Percentiles rank a stretch among this genome's conserved stretches.
Evolutionary conservation across 2,888 invertebrate species (phyloP).

Genomic region (Subacronicta megacephala): DNA sequence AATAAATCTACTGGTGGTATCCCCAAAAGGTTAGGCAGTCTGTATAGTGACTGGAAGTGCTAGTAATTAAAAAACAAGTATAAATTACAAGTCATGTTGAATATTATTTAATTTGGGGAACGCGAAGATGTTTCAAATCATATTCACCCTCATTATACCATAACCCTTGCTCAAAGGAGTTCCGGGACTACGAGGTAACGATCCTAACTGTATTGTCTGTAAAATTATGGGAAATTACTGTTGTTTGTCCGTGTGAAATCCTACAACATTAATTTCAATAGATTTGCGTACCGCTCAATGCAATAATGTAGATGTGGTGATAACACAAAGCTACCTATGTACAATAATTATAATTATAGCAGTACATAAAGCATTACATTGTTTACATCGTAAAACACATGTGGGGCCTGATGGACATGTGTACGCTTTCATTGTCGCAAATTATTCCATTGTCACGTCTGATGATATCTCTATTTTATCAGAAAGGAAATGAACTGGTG

Average conservation of each 20-base stretch:
- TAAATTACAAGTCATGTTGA: too few species aligned
- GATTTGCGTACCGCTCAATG: slow-evolving; percentile 25
- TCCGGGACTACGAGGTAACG: not conserved
- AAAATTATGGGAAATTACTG: not conserved
- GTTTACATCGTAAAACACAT: slow-evolving; percentile 66
- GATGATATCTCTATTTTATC: slow-evolving; percentile 49
- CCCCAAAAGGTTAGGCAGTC: too few species aligned
- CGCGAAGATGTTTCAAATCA: too few species aligned
- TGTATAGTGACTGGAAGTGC: too few species aligned
- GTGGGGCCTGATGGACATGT: slow-evolving; percentile 60
- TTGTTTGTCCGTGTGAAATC: not conserved
- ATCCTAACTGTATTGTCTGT: not conserved
- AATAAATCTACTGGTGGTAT: too few species aligned
- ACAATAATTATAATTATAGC: slow-evolving; percentile 41
- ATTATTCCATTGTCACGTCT: slow-evolving; percentile 68
- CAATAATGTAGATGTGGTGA: slow-evolving; percentile 21
- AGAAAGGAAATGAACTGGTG: slow-evolving; percentile 33
- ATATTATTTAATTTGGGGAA: too few species aligned
- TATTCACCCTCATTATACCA: too few species aligned
- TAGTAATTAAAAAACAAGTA: too few species aligned
- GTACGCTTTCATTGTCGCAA: slow-evolving; percentile 57
- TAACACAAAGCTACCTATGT: slow-evolving; percentile 11
- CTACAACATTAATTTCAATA: slow-evolving; percentile 19
- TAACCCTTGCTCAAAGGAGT: too few species aligned
- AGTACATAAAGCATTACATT: slow-evolving; percentile 55